A percentile compares a stretch with the other conserved stretches of the same genome.
These are phyloP conservation scores for Mus caroli DNA, from an alignment of 2,797 vertebrate genomes.

Conservation along the genomic window DNA sequence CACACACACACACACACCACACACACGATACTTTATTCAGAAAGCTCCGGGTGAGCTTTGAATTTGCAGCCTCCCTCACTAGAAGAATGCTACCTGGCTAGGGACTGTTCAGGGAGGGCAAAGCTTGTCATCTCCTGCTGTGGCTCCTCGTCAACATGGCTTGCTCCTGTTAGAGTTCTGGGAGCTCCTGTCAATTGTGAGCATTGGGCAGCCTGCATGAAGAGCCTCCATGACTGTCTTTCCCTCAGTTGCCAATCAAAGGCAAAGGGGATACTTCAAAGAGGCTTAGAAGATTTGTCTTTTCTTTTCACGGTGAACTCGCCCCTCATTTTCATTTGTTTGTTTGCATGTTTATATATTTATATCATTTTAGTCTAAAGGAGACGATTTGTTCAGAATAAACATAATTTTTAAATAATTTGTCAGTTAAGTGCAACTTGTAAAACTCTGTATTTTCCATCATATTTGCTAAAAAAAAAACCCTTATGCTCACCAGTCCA, in stretches of 20 bases:
- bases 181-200: neutral
- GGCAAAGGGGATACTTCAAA: neutral
- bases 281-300: neutral
- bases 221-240: neutral
- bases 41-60: neutral
- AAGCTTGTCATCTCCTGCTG: neutral
- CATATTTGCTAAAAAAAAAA: neutral
- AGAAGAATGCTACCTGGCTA: neutral
- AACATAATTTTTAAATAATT: conserved; percentile 46
- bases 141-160: accelerated
- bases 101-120: neutral
- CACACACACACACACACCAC: neutral
- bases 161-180: neutral
- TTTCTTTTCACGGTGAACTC: neutral
- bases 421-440: conserved; percentile 6
- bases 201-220: neutral
- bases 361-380: conserved; percentile 27
- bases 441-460: conserved; percentile 40
- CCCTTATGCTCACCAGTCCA: neutral
- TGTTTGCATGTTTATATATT: neutral
- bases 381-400: conserved; percentile 47
- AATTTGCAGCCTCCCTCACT: neutral
- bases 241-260: neutral
- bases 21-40: no score
- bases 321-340: neutral